Evolutionary conservation across 2,797 vertebrate species (phyloP).

Genomic region (Pangasius sanitwongsei): DNA sequence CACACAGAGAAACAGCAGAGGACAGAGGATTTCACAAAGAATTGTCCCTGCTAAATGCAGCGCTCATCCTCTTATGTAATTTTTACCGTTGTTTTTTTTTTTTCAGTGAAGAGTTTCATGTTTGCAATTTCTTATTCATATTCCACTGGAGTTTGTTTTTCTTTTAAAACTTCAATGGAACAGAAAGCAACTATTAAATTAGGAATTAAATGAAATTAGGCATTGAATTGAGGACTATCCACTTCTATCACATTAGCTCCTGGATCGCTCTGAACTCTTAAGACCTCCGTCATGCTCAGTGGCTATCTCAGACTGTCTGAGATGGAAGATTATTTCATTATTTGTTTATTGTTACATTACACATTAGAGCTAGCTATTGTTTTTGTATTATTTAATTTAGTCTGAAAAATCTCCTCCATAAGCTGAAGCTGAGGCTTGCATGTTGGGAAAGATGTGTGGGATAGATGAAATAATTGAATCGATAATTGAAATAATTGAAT

Average conservation of each 20-base stretch:
- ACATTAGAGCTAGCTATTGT: background rate
- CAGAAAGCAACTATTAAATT: background rate
- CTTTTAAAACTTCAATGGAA: background rate
- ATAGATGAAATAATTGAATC: too few relatives aligned
- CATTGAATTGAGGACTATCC: background rate
- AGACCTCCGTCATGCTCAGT: background rate
- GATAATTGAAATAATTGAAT: background rate
- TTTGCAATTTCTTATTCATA: background rate
- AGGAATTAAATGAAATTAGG: background rate
- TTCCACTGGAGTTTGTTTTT: background rate
- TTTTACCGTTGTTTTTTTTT: background rate
- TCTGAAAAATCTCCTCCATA: background rate
- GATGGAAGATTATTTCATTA: background rate
- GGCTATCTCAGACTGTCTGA: background rate
- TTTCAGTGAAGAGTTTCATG: background rate
- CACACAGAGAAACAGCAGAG: background rate
- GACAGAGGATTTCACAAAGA: background rate
- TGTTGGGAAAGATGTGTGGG: background rate
- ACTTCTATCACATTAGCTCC: background rate
- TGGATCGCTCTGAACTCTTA: background rate
- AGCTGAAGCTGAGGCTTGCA: background rate
- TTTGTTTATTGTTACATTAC: background rate
- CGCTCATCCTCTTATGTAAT: background rate
- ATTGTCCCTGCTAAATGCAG: background rate
- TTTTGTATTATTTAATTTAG: too few relatives aligned